Base-by-base conservation (phyloP, 1,140 invertebrate genomes). In the Babylonia areolata region DNA sequence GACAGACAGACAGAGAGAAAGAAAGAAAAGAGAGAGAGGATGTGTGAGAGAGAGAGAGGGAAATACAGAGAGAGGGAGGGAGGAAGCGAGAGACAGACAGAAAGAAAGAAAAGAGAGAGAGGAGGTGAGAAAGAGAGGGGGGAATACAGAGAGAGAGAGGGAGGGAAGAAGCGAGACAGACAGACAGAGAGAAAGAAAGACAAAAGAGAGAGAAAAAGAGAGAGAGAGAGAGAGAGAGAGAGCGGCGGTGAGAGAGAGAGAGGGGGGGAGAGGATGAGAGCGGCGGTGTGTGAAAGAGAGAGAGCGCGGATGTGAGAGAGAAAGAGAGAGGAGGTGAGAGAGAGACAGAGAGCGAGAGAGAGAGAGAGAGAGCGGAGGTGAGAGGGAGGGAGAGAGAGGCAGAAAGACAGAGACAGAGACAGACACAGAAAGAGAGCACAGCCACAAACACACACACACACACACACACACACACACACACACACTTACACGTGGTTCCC, bases 401-500 rank as follows among this genome's bases (percentile, higher is more conserved):
- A 64, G 58, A 64, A 20, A 64, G 75, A 78, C 2, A 78, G 35
- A 39, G 35, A 78, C 31, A 37, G 33, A 78, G 58, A 78, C 3
- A 78, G 40, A 42, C 28, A 64, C 12, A 64, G 58, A 64, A 6
- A 20, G 23, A 64, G 1, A 23, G 31, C 9, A 51, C 46, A 15
- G 15, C 46, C 11, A 54, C 80, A 81, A 54, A 40, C n/a, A 46
- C 0, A 15, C 12, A 11, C n/a, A 31, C 5, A 33, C 0, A 64
- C 3, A 17, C 1, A 11, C 0, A 15, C 12, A 11, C n/a, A 31
- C 5, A 33, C 0, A 64, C 3, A 17, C 1, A 9, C 6, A 11
- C 23, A 11, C 35, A 87, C 88, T 77, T 88, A 89, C 89, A 89
- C 71, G 51, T 87, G 85, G 81, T 89, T 88, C 3, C 87, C 89